Conservation (phyloP, 2,113 vertebrate genomes). For the Hemicordylus capensis region DNA sequence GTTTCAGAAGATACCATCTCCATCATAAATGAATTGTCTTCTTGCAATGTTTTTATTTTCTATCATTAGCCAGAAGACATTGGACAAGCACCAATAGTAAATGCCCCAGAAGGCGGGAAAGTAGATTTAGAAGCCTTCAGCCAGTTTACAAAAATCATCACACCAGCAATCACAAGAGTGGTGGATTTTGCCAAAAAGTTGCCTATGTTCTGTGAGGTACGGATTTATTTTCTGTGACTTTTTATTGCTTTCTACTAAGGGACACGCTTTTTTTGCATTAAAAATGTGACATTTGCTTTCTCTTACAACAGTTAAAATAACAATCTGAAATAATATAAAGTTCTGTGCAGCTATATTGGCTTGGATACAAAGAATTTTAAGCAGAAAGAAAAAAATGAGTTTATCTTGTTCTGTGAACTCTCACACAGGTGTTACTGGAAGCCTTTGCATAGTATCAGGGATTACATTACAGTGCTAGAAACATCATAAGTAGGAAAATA, state of each 20-base stretch:
- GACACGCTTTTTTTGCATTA: not conserved
- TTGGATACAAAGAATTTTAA: not conserved
- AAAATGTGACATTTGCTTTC: not conserved
- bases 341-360: not conserved
- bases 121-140: constrained; percentile 99
- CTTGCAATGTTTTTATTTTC: constrained; percentile 71
- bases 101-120: constrained; percentile 93
- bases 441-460: no score
- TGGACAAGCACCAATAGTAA: constrained; percentile 92
- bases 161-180: constrained; percentile 99
- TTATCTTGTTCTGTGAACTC: no score
- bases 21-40: constrained; percentile 57
- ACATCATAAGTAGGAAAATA: no score
- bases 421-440: no score
- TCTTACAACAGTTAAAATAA: not conserved
- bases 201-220: constrained; percentile 99
- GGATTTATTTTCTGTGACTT: constrained; percentile 43
- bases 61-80: constrained; percentile 91
- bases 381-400: no score
- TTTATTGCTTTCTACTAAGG: not conserved
- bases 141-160: constrained; percentile 99
- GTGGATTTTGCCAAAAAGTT: constrained; percentile 99
- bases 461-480: no score
- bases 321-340: not conserved
- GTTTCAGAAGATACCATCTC: constrained; percentile 23